Evolutionary conservation across 2,888 invertebrate genomes (phyloP), one percentile per base, ranked within the genome.

Genomic region (Drosophila longiperda): DNA sequence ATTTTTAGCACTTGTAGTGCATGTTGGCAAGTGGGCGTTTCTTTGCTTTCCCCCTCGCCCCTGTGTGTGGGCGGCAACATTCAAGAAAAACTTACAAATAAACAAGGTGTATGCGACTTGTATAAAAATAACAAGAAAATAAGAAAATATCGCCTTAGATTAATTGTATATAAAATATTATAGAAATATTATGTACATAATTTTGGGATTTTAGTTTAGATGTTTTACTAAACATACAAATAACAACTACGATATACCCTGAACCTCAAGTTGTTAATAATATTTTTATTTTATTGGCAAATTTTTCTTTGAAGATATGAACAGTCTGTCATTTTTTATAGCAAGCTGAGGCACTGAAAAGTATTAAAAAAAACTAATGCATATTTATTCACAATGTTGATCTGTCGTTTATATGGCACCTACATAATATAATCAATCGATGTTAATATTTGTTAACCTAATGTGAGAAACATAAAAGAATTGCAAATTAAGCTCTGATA

Each of bases 1-100:
- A 87, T 87, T 87, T 89, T 85, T 87, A 89, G 87, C 87, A 89
- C 87, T 85, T 87, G 87, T 89, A 87, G 75, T 77, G 83, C 82
- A 83, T 87, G 89, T 80, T 81, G 67, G 65, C 65, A 66, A 84
- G 82, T 89, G 79, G 87, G 89, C 87, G 87, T 79, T 67, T 32
- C 60, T 29, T 34, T 50, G 63, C 54, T 0, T 4, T 1, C 0
- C 15, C 11, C 12, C 45, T 2, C 11, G 8, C 45, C 2, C 4
- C 8, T 12, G 8, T 42, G 66, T 70, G 74, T 78, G 79, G 73
- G 77, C 66, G 70, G 54, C 15, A 60, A 78, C n/a, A 55, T 55
- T 38, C n/a, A n/a, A 55, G 34, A 52, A 4, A 36, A 38, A n/a
- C 15, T 1, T 3, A 29, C 11, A 4, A n/a, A 8, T 7, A 11